Evolutionary conservation across 2,113 vertebrate genomes (phyloP), one percentile per base, ranked within the genome.

Genomic region (Gadus macrocephalus): DNA sequence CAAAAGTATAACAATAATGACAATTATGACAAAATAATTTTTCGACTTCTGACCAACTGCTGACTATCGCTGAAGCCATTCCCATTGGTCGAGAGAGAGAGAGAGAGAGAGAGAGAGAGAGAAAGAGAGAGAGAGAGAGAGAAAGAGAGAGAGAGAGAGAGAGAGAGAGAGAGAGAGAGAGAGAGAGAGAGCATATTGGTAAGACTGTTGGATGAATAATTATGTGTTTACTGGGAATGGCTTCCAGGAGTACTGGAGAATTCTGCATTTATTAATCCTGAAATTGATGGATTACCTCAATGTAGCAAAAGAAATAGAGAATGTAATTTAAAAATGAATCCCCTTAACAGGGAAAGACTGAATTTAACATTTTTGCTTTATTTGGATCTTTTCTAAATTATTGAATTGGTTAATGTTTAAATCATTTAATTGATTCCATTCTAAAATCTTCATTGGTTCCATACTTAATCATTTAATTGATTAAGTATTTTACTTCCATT

Each of bases 231-330:
- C 81, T 82, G 84, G 88, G 89, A 89, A 89, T 88, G 81, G 83
- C 73, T 90, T 89, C 87, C 90, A 90, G 88, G 88, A 91, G 88
- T 89, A 89, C 87, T 80, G 81, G 81, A 88, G 82, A 75, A 83
- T 63, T 83, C 74, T 74, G 67, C 28, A 80, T 31, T 15, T 7
- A 31, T 62, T 64, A 15, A 25, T 28, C 16, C 62, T 64, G 25
- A n/a, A 22, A 61, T 22, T 61, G 59, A 61, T 61, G 59, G 59
- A 61, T 20, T 19, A 61, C 16, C n/a, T 19, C 59, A 20, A 61
- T 20, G n/a, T 20, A n/a, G 59, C 3, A 22, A 20, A 27, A 27
- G 19, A 53, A 27, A 27, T 28, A 35, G 62, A 22, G 15, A 3
- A 27, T 22, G 27, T 15, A 14, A 20, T 38, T 20, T 49, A 9